Conservation (phyloP, 1,140 invertebrate genomes). For the Hesperophylax magnus region DNA sequence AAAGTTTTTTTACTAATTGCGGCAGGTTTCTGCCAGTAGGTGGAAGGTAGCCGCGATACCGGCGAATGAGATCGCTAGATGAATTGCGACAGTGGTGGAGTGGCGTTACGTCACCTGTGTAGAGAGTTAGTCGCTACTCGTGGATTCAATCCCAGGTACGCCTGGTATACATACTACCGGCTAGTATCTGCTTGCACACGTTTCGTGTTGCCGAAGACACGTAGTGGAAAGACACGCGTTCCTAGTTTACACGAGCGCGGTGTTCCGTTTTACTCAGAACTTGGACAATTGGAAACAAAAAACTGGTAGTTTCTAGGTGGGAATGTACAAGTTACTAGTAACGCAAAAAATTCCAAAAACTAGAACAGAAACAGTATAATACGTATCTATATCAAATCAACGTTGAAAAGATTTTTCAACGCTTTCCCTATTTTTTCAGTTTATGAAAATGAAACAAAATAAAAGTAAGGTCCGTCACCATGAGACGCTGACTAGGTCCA, state of each 20-base stretch:
- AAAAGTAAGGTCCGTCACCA: neutral
- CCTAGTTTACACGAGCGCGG: neutral
- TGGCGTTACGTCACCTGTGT: slow-evolving; percentile 38
- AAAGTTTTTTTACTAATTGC: neutral
- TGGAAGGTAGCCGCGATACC: neutral
- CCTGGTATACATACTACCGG: neutral
- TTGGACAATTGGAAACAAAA: neutral
- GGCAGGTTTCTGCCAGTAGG: neutral
- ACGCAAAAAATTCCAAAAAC: too few species aligned
- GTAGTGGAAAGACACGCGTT: slow-evolving; percentile 23
- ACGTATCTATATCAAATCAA: too few species aligned
- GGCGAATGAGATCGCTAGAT: slow-evolving; percentile 42
- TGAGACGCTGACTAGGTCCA: neutral
- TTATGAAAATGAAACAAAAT: neutral
- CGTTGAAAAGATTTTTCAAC: too few species aligned
- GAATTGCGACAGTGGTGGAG: slow-evolving; percentile 40
- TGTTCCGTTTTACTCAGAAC: neutral
- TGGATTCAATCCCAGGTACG: neutral
- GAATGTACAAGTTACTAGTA: too few species aligned
- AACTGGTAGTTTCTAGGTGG: too few species aligned
- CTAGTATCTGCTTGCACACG: neutral
- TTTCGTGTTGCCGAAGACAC: slow-evolving; percentile 10
- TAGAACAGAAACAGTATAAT: too few species aligned
- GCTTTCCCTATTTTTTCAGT: too few species aligned
- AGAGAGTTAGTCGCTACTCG: neutral